Evolutionary conservation across 2,888 invertebrate genomes (phyloP).

Genomic region (Cryptus viduatorius): DNA sequence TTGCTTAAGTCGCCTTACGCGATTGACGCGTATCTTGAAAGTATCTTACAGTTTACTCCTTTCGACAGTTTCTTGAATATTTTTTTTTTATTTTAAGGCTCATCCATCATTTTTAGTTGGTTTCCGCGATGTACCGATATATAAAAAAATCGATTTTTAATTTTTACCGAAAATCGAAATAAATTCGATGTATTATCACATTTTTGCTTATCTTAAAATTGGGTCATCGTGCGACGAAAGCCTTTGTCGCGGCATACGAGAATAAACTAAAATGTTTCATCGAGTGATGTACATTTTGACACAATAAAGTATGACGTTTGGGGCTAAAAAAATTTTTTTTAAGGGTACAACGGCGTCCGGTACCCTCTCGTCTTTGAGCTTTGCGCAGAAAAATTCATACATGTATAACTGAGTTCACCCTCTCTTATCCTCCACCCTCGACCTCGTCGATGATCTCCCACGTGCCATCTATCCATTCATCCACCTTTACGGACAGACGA

Average conservation of each 20-base stretch:
- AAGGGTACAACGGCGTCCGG: conserved; percentile 32
- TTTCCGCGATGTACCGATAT: no score
- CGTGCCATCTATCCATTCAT: conserved; percentile 78
- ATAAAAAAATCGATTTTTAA: no score
- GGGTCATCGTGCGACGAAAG: no score
- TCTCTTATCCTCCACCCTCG: background rate
- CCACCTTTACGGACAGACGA: conserved; percentile 71
- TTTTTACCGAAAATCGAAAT: no score
- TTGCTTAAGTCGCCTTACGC: no score
- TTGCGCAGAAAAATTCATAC: conserved; percentile 57
- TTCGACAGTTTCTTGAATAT: no score
- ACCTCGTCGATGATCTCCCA: conserved; percentile 24
- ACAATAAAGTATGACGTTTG: conserved; percentile 29
- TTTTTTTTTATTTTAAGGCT: no score
- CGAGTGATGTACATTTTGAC: background rate
- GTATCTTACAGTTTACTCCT: no score
- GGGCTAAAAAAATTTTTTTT: background rate
- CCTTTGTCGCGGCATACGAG: background rate
- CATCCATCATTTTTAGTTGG: no score
- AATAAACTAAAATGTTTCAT: background rate
- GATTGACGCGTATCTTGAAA: no score
- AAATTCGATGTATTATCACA: no score
- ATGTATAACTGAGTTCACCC: conserved; percentile 53
- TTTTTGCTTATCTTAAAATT: no score
- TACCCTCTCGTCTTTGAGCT: conserved; percentile 72